Base-by-base conservation (phyloP, 2,797 vertebrate species). In the Florisuga fusca region DNA sequence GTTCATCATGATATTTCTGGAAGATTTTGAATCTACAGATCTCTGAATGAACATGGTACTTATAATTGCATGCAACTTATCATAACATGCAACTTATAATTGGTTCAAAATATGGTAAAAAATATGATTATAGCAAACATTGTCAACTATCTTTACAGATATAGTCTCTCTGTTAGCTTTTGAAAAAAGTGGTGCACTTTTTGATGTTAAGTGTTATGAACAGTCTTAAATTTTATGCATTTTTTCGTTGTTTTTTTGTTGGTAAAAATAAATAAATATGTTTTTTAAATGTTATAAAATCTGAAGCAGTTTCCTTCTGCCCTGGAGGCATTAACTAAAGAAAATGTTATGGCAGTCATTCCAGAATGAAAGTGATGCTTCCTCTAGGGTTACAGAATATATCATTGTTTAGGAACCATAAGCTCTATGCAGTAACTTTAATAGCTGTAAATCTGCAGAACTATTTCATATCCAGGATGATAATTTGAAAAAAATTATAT, bases 391-490 rank as follows among this genome's bases (percentile, higher is more conserved):
- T 67, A 48, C 10, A 67, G 41, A 71, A n/a, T 66, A 26, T 25
- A 25, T 23, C 15, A 41, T 51, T 95, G 26, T 94, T 96, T 95
- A 94, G 61, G 81, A 95, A 71, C 15, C 55, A 77, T 82, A 92
- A 94, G 94, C 29, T 57, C 25, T 53, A 84, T 27, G 69, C 89
- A 96, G 78, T 45, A 80, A 21, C 18, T 89, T 71, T 95, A 94
- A 89, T 80, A 86, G 31, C 61, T 78, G 31, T 93, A 95, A 97
- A 95, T 95, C 64, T 71, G 36, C 64, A 90, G 90, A 94, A 83
- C 73, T 81, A 64, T 85, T 93, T 82, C 33, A 64, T 86, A 96
- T 85, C 29, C 66, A 95, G 76, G 64, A 94, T 86, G 33, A 71
- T 66, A 91, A 58, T 81, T 66, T 95, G 45, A 67, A 76, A 96